phyloP scores from a whole-genome alignment of 2,888 invertebrate species.

The Mimumesa dahlbomi region DNA sequence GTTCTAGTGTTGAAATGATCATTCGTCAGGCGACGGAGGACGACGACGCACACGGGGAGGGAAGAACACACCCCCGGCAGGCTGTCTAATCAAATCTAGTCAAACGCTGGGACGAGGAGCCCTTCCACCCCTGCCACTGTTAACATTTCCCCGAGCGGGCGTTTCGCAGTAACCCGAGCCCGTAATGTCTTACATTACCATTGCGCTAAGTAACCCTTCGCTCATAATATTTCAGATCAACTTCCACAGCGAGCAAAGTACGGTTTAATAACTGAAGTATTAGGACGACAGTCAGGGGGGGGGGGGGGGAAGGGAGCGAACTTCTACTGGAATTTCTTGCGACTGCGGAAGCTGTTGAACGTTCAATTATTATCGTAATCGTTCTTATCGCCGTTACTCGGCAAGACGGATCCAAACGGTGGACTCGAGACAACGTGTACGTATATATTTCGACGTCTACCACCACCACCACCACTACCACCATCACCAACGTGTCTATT shows the following conservation, averaged over 20 bases:
- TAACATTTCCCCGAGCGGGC: too few species aligned
- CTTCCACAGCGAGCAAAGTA: neutral
- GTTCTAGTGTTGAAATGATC: too few species aligned
- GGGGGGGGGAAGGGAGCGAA: too few species aligned
- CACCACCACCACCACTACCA: neutral
- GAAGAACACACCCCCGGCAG: too few species aligned
- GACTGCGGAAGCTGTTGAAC: conserved; percentile 25
- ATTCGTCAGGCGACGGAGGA: too few species aligned
- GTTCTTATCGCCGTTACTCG: conserved; percentile 33
- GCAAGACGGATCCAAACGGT: conserved; percentile 35
- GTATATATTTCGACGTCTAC: conserved; percentile 6
- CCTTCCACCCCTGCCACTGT: too few species aligned
- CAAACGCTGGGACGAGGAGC: too few species aligned
- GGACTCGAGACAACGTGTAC: neutral
- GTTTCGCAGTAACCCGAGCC: too few species aligned
- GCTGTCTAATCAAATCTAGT: too few species aligned
- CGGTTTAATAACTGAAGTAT: conserved; percentile 44
- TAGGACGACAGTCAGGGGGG: conserved; percentile 34
- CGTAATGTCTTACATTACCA: too few species aligned
- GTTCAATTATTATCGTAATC: conserved; percentile 50
- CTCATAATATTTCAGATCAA: neutral
- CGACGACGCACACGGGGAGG: too few species aligned
- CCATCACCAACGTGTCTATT: neutral
- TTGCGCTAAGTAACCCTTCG: too few species aligned
- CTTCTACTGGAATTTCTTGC: conserved; percentile 44